phyloP scores from a whole-genome alignment of 2,797 vertebrate species.

The Petrocephalus sullivani region DNA sequence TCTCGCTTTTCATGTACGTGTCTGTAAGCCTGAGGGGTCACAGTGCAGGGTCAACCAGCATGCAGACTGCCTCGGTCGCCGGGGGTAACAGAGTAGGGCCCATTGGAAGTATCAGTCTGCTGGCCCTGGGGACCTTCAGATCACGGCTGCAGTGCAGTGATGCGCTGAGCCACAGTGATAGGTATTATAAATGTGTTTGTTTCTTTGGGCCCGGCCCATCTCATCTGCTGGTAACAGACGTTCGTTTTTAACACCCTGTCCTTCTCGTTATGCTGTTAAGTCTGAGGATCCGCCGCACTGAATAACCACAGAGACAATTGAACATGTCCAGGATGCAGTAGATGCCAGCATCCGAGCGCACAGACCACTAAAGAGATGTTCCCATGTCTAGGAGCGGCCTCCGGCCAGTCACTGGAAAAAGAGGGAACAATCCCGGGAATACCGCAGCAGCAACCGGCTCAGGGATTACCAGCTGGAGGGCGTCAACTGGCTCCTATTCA shows the following conservation, averaged over 20 bases:
- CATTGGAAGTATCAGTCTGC: neutral
- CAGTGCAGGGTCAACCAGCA: no score
- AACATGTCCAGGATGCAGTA: neutral
- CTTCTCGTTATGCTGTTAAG: neutral
- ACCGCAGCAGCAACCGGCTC: constrained; percentile 94
- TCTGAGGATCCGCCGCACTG: neutral
- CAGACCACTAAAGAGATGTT: neutral
- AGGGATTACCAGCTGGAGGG: constrained; percentile 99
- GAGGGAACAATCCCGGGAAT: constrained; percentile 88
- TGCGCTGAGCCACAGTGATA: neutral
- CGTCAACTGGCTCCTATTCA: constrained; percentile 98
- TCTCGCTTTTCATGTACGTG: no score
- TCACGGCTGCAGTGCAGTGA: neutral
- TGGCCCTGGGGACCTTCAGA: neutral
- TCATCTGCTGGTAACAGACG: neutral
- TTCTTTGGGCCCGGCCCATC: neutral
- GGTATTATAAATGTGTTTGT: neutral
- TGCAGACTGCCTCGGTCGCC: no score
- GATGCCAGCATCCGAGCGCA: neutral
- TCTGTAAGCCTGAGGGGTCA: no score
- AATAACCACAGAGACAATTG: neutral
- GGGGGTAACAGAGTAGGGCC: no score
- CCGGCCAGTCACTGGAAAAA: constrained; percentile 94
- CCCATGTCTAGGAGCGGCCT: constrained; percentile 77
- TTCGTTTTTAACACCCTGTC: neutral